Evolutionary conservation across 92 coral and sea anemone genomes (phyloP).

Genomic region (Micromussa lordhowensis): DNA sequence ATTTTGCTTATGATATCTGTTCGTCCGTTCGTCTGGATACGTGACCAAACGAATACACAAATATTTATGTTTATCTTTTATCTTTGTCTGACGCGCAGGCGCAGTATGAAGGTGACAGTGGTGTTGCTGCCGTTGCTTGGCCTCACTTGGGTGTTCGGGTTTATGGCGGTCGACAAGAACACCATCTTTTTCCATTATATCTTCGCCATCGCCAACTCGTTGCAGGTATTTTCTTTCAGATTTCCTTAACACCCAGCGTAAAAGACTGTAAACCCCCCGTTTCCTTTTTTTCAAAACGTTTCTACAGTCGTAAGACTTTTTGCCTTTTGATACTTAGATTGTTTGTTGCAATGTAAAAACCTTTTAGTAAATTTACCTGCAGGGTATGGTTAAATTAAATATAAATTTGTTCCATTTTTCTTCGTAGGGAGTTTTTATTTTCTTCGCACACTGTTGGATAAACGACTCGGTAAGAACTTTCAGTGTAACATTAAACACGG

Average conservation of each 20-base stretch:
- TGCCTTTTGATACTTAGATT: too few relatives aligned
- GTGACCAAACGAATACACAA: background rate
- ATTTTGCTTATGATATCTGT: too few relatives aligned
- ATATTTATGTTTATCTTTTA: background rate
- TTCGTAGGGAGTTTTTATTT: constrained; percentile 82
- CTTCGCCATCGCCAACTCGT: constrained; percentile 84
- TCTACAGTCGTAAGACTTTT: too few relatives aligned
- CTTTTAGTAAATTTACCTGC: background rate
- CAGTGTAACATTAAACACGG: background rate
- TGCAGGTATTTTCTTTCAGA: constrained; percentile 66
- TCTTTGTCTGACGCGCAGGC: constrained; percentile 44
- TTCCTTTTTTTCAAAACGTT: too few relatives aligned
- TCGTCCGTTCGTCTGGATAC: background rate
- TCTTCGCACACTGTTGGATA: constrained; percentile 92
- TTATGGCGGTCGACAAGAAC: constrained; percentile 85
- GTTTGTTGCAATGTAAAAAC: background rate
- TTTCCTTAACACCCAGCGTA: background rate
- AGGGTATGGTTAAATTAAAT: too few relatives aligned
- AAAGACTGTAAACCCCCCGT: background rate
- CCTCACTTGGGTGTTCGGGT: constrained; percentile 92
- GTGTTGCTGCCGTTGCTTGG: constrained; percentile 86
- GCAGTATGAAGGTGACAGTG: constrained; percentile 82
- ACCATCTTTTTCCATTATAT: constrained; percentile 85
- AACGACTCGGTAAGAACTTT: constrained; percentile 81
- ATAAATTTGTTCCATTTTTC: background rate